Conservation (phyloP, 2,113 vertebrate genomes). For the Entomyzon cyanotis region DNA sequence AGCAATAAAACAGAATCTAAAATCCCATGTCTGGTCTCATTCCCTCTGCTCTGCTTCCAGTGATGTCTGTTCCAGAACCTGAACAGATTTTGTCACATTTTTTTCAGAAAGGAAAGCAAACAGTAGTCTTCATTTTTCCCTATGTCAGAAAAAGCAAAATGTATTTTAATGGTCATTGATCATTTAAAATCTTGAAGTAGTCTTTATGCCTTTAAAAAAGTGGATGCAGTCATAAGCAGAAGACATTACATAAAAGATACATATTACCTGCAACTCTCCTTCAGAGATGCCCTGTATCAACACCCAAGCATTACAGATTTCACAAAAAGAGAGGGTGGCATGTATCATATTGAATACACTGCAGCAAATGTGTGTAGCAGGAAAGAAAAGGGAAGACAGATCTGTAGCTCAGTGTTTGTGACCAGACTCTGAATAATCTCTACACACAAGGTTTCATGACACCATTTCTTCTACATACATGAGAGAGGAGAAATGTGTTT, state of each 20-base stretch:
- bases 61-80: background rate
- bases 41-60: background rate
- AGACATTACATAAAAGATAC: background rate
- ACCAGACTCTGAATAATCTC: background rate
- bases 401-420: background rate
- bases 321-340: background rate
- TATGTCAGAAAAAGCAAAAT: background rate
- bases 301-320: background rate
- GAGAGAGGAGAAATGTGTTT: background rate
- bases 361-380: background rate
- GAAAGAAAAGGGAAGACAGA: background rate
- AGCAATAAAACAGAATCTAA: background rate
- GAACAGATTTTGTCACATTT: background rate
- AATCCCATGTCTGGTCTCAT: background rate
- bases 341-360: background rate
- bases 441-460: background rate
- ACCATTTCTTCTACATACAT: background rate
- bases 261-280: background rate
- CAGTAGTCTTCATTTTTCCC: background rate
- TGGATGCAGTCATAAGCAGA: background rate
- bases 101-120: background rate
- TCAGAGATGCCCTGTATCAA: background rate
- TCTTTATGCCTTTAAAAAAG: background rate
- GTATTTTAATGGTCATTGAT: background rate
- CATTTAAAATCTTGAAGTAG: background rate